phyloP scores from a whole-genome alignment of 2,888 invertebrate species.

The Odontothrips loti region DNA sequence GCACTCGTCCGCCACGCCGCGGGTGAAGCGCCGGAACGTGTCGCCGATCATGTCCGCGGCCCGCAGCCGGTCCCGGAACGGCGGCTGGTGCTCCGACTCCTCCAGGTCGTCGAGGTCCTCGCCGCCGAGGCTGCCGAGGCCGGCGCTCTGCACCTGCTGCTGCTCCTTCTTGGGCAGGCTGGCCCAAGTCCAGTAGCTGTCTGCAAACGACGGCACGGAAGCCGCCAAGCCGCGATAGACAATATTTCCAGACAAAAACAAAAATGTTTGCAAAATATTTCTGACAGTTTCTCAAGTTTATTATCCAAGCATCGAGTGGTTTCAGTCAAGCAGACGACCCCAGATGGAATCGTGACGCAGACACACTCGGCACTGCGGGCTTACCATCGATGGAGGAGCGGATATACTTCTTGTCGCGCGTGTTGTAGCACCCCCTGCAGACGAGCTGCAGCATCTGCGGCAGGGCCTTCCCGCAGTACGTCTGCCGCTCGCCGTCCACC shows the following conservation, averaged over 20 bases:
- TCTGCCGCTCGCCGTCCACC: not conserved
- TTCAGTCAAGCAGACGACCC: too few species aligned
- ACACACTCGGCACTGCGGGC: too few species aligned
- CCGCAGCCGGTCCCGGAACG: conserved; percentile 12
- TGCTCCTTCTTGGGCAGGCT: conserved; percentile 2
- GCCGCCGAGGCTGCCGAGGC: not conserved
- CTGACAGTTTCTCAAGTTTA: too few species aligned
- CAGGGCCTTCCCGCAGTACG: not conserved
- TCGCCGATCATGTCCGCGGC: conserved; percentile 23
- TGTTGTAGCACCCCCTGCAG: conserved; percentile 12
- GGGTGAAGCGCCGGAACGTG: conserved; percentile 1
- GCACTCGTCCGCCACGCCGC: conserved; percentile 23
- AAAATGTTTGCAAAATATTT: too few species aligned
- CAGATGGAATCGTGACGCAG: too few species aligned
- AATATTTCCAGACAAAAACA: too few species aligned
- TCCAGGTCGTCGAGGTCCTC: conserved; percentile 12
- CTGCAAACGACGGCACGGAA: not conserved
- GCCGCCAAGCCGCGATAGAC: too few species aligned
- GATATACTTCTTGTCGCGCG: conserved; percentile 16
- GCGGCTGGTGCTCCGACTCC: conserved; percentile 12
- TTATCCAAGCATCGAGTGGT: too few species aligned
- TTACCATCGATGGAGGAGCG: not conserved
- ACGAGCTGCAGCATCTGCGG: conserved; percentile 3
- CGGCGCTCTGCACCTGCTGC: too few species aligned
- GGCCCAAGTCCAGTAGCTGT: conserved; percentile 17